Evolutionary conservation across 2,888 invertebrate genomes (phyloP).

Genomic region (Myopa testacea): DNA sequence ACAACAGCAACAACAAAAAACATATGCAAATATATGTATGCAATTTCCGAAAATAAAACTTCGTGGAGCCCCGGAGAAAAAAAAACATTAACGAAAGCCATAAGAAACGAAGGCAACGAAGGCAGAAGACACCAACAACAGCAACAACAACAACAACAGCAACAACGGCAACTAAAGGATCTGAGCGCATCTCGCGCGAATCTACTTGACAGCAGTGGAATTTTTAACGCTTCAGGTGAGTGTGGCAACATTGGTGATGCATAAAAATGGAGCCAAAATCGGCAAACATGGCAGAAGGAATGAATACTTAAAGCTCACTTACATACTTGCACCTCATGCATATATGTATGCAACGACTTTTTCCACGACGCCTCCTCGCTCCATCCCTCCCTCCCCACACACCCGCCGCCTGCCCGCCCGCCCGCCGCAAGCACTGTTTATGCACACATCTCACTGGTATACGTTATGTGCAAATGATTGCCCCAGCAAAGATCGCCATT

Average conservation of each 20-base stretch:
- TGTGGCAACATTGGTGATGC: constrained; percentile 25
- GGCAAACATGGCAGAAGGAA: constrained; percentile 16
- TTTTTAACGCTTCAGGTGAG: constrained; percentile 39
- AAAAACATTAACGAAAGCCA: constrained; percentile 18
- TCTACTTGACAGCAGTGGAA: constrained; percentile 37
- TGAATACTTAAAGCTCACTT: background rate
- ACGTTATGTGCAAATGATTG: constrained; percentile 8
- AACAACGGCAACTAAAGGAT: constrained; percentile 23
- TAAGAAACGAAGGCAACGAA: constrained; percentile 15
- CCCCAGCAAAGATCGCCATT: constrained; percentile 8
- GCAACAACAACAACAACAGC: constrained; percentile 49
- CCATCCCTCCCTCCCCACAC: background rate
- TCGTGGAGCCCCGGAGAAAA: background rate
- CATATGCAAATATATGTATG: constrained; percentile 40
- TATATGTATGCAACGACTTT: background rate
- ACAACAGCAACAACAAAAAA: constrained; percentile 34
- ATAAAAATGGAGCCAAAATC: constrained; percentile 29
- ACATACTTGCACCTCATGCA: constrained; percentile 17
- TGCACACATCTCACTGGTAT: background rate
- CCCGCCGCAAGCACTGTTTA: background rate
- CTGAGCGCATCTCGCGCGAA: constrained; percentile 19
- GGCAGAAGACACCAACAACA: constrained; percentile 45
- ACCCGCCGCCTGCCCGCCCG: background rate
- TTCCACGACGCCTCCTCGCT: background rate
- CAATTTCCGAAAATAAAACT: constrained; percentile 13